A percentile compares a stretch with the other conserved stretches of the same genome.
These are phyloP conservation scores for Leptobrachium ailaonicum DNA, from an alignment of 2,113 vertebrate species.

Conservation along the genomic window DNA sequence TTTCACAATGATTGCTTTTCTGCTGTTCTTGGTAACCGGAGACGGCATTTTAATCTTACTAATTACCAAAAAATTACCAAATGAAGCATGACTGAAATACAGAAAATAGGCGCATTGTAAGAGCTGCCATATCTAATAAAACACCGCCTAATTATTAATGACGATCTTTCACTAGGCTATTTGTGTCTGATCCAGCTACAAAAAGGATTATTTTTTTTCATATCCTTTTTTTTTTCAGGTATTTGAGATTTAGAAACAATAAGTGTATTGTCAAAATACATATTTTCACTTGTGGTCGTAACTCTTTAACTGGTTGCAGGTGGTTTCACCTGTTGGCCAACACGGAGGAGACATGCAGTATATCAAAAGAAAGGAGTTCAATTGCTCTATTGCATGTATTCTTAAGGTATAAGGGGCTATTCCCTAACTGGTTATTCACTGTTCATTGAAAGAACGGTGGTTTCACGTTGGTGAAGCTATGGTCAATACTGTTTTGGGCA, in stretches of 20 bases:
- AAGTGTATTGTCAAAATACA: no score
- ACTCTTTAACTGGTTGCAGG: no score
- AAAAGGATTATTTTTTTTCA: neutral
- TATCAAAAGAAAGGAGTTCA: no score
- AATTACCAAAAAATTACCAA: conserved; percentile 33
- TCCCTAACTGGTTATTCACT: no score
- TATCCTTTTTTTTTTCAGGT: neutral
- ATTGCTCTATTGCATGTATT: no score
- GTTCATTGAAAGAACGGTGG: no score
- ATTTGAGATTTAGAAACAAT: neutral
- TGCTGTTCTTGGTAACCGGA: conserved; percentile 22
- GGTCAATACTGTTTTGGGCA: no score
- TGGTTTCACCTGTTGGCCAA: no score
- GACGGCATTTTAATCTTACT: conserved; percentile 38
- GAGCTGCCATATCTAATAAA: conserved; percentile 39
- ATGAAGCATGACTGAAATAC: conserved; percentile 38
- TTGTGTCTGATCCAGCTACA: conserved; percentile 24
- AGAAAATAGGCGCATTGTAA: conserved; percentile 30
- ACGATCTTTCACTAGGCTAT: conserved; percentile 36
- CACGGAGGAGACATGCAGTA: no score
- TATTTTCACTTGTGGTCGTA: no score
- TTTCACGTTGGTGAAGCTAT: no score
- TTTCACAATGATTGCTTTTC: neutral
- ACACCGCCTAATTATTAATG: conserved; percentile 35
- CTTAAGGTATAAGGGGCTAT: no score